phyloP scores from a whole-genome alignment of 1,140 invertebrate species.

The Drusus annulatus region DNA sequence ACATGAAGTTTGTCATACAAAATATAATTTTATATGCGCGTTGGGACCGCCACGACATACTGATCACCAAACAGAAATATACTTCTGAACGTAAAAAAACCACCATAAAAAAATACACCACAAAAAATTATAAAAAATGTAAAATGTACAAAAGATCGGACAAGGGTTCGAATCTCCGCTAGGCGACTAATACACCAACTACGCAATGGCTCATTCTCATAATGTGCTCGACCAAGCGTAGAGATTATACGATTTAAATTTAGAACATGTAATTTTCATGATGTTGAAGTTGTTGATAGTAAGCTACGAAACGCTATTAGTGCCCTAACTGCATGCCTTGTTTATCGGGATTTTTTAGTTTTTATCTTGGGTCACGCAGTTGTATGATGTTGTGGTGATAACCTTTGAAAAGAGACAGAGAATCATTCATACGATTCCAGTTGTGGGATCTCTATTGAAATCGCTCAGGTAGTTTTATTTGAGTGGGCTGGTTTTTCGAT shows the following conservation, averaged over 20 bases:
- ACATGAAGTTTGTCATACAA: slow-evolving; percentile 39
- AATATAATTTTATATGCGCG: slow-evolving; percentile 24
- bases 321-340: not conserved
- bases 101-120: not conserved
- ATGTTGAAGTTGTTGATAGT: no score
- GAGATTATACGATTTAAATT: no score
- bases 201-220: not conserved
- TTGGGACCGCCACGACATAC: slow-evolving; percentile 1
- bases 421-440: slow-evolving; percentile 16
- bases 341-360: not conserved
- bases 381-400: not conserved
- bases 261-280: no score
- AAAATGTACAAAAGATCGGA: slow-evolving; percentile 3
- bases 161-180: slow-evolving; percentile 14
- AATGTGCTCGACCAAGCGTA: not conserved
- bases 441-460: slow-evolving; percentile 34
- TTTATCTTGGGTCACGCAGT: not conserved
- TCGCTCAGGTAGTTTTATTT: slow-evolving; percentile 13
- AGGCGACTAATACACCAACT: not conserved
- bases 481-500: not conserved
- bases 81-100: slow-evolving; percentile 20
- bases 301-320: no score
- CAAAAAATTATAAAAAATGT: not conserved
- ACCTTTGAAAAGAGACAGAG: slow-evolving; percentile 5
- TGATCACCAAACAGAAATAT: slow-evolving; percentile 2